These are phyloP conservation scores for Hemibagrus wyckioides DNA, from an alignment of 2,113 vertebrate species.

Conservation along the genomic window DNA sequence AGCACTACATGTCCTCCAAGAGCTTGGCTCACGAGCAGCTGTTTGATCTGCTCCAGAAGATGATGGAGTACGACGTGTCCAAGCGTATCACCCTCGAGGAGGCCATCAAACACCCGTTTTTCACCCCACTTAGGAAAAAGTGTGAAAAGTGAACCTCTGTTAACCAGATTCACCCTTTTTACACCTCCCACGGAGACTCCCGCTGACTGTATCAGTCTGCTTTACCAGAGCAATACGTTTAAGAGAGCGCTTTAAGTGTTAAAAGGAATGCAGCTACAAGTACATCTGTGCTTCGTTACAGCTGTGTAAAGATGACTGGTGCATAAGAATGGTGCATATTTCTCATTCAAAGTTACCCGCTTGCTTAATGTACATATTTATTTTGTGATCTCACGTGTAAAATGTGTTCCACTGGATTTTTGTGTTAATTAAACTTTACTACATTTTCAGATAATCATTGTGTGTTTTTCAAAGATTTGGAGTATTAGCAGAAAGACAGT, in stretches of 20 bases:
- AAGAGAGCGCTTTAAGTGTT: neutral
- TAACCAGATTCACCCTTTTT: conserved; percentile 24
- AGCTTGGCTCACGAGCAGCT: conserved; percentile 83
- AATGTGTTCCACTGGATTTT: conserved; percentile 5
- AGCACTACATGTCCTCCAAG: conserved; percentile 90
- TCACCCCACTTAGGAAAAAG: conserved; percentile 76
- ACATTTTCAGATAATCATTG: neutral
- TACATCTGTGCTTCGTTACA: neutral
- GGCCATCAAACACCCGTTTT: conserved; percentile 87
- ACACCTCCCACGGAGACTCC: conserved; percentile 77
- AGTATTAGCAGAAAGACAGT: neutral
- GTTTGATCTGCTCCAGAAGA: conserved; percentile 90
- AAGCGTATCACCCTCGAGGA: conserved; percentile 90
- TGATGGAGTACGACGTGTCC: conserved; percentile 89
- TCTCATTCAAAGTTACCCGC: conserved; percentile 3
- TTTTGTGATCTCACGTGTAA: conserved; percentile 19
- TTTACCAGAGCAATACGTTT: conserved; percentile 17
- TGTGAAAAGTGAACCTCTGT: conserved; percentile 59
- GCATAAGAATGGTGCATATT: neutral
- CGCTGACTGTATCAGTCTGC: conserved; percentile 90
- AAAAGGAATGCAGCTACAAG: neutral
- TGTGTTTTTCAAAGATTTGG: neutral
- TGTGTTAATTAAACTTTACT: conserved; percentile 43
- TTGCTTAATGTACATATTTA: conserved; percentile 46
- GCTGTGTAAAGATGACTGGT: neutral